phyloP scores from a whole-genome alignment of 2,113 vertebrate genomes.

The Thamnophis sirtalis region DNA sequence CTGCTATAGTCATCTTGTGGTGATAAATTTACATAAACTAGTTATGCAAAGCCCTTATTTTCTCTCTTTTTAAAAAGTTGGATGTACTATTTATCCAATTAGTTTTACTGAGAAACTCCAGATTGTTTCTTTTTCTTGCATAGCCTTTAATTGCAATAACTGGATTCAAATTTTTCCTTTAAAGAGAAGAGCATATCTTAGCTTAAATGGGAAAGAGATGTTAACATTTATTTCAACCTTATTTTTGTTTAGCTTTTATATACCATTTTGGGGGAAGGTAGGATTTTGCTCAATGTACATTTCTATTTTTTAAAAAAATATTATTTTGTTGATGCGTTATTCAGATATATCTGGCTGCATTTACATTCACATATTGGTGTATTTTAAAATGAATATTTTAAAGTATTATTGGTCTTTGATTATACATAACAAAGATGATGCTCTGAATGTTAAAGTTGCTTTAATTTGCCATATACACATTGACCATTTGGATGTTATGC shows the following conservation, averaged over 20 bases:
- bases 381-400: background rate
- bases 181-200: background rate
- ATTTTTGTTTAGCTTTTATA: background rate
- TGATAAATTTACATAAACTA: background rate
- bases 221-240: background rate
- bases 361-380: background rate
- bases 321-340: background rate
- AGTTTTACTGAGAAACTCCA: background rate
- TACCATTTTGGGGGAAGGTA: background rate
- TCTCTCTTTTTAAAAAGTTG: background rate
- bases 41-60: background rate
- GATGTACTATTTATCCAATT: background rate
- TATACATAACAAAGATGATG: background rate
- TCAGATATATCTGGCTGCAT: background rate
- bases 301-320: background rate
- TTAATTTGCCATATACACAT: background rate
- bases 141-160: background rate
- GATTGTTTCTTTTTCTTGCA: background rate
- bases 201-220: background rate
- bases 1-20: background rate
- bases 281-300: background rate
- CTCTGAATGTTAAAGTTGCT: background rate
- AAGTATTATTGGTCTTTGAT: background rate
- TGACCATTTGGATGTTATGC: background rate
- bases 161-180: background rate